phyloP scores from a whole-genome alignment of 2,888 invertebrate species.

The Ichneumoninae sp. region DNA sequence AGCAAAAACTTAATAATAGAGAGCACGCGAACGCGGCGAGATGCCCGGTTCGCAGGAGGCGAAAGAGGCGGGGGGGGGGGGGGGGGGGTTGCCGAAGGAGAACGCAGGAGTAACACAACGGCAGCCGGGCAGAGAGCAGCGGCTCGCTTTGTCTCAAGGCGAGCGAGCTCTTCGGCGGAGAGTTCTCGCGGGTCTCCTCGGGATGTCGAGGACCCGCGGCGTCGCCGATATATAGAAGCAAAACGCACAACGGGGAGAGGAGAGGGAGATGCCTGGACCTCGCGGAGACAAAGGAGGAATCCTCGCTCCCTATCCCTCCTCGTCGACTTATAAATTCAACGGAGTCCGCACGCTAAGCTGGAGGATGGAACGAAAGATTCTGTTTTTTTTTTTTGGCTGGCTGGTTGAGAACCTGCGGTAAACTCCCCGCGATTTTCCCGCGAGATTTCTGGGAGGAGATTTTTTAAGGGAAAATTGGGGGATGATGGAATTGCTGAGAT shows the following conservation, averaged over 20 bases:
- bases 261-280: conserved; percentile 39
- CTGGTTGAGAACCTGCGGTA: neutral
- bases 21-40: conserved; percentile 71
- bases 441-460: neutral
- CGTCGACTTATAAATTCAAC: neutral
- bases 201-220: conserved; percentile 34
- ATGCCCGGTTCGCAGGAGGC: conserved; percentile 46
- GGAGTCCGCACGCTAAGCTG: neutral
- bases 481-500: neutral
- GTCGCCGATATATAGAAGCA: conserved; percentile 69
- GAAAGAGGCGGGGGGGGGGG: conserved; percentile 51
- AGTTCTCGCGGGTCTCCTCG: conserved; percentile 41
- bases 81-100: neutral
- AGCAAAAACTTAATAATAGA: conserved; percentile 84
- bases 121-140: conserved; percentile 65
- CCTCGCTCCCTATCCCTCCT: conserved; percentile 24
- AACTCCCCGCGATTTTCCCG: neutral
- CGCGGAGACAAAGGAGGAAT: conserved; percentile 57
- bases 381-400: neutral
- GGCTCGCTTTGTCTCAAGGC: conserved; percentile 82
- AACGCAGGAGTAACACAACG: conserved; percentile 62
- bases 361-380: neutral
- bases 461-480: neutral
- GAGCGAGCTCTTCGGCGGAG: conserved; percentile 76
- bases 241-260: conserved; percentile 76